Evolutionary conservation across 2,797 vertebrate species (phyloP).

Genomic region (Todus mexicanus): DNA sequence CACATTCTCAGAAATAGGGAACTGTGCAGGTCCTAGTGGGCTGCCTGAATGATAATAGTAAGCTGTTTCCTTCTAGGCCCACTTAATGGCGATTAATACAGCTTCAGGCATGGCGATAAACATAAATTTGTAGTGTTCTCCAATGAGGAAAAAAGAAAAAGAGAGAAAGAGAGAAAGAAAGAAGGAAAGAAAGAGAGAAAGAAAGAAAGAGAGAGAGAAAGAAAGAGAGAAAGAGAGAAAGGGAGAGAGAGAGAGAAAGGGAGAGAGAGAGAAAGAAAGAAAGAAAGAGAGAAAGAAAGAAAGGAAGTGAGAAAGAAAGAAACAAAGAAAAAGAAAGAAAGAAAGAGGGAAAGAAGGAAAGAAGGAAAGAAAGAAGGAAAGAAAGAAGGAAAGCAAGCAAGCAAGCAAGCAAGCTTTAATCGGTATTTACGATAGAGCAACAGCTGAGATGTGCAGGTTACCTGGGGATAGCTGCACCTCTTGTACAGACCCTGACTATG

Average conservation of each 20-base stretch:
- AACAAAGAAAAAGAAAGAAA: too few relatives aligned
- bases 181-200: too few relatives aligned
- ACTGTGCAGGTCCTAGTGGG: not conserved
- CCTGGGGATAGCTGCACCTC: not conserved
- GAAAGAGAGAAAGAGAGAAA: too few relatives aligned
- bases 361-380: too few relatives aligned
- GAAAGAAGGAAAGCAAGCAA: too few relatives aligned
- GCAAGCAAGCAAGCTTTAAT: not conserved
- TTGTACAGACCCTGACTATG: not conserved
- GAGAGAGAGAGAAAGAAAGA: too few relatives aligned
- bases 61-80: constrained; percentile 21
- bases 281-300: too few relatives aligned
- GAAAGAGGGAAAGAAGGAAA: too few relatives aligned
- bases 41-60: not conserved
- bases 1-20: constrained; percentile 31
- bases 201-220: too few relatives aligned
- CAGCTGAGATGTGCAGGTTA: not conserved
- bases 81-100: not conserved
- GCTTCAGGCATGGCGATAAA: not conserved
- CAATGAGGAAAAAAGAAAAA: not conserved
- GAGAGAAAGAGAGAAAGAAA: not conserved
- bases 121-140: not conserved
- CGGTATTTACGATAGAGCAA: not conserved
- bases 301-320: too few relatives aligned
- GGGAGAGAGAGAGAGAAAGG: too few relatives aligned